These are phyloP conservation scores for Nowickia ferox DNA, from an alignment of 2,888 invertebrate species.

Conservation along the genomic window DNA sequence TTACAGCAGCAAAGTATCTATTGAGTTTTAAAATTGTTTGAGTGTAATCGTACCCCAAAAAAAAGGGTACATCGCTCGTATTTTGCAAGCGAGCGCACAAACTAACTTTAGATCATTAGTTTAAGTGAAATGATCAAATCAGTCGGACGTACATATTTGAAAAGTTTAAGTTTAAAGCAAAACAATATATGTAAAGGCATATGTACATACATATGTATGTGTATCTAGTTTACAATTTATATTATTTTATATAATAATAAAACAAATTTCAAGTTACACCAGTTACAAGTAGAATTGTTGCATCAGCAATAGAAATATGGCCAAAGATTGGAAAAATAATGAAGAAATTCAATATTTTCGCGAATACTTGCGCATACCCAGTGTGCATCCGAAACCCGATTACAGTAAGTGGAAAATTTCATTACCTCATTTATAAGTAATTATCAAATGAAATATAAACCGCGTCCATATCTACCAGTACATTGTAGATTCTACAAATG, in stretches of 20 bases:
- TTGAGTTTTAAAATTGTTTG: slow-evolving; percentile 24
- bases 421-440: background rate
- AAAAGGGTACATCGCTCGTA: slow-evolving; percentile 14
- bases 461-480: background rate
- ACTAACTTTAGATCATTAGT: slow-evolving; percentile 52
- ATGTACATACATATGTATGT: background rate
- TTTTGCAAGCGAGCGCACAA: background rate
- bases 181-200: background rate
- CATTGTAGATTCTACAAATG: background rate
- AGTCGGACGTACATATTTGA: slow-evolving; percentile 33
- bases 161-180: slow-evolving; percentile 17
- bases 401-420: slow-evolving; percentile 86
- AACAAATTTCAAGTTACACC: slow-evolving; percentile 5
- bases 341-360: slow-evolving; percentile 90
- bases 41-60: slow-evolving; percentile 9
- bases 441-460: slow-evolving; percentile 13
- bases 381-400: slow-evolving; percentile 93
- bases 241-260: slow-evolving; percentile 2
- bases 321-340: slow-evolving; percentile 82
- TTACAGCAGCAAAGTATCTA: slow-evolving; percentile 11
- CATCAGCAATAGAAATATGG: slow-evolving; percentile 48
- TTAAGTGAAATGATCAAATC: slow-evolving; percentile 34
- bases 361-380: slow-evolving; percentile 93
- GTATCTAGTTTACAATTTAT: background rate
- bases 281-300: background rate